Conservation (phyloP, 1,140 invertebrate genomes). For the Hetaerina americana region DNA sequence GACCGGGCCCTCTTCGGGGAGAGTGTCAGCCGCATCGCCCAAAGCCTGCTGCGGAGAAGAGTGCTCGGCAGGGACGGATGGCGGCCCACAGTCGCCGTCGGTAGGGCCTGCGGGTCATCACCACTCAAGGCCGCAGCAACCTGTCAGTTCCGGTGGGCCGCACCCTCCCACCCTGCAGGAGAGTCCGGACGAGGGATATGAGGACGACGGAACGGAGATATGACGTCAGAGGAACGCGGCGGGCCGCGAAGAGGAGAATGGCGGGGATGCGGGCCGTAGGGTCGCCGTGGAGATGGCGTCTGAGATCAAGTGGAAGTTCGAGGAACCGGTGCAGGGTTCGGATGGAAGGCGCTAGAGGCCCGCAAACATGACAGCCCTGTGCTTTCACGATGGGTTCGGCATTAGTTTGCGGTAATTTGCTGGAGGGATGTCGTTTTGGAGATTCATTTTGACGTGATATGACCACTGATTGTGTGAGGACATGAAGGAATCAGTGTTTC, state of each 20-base stretch:
- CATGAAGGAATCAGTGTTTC: neutral
- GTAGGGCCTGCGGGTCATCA: neutral
- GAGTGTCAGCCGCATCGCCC: neutral
- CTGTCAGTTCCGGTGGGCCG: neutral
- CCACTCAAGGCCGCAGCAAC: neutral
- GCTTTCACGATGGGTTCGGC: neutral
- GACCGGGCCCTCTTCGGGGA: neutral
- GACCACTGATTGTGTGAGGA: neutral
- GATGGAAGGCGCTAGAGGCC: neutral
- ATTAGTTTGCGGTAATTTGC: neutral
- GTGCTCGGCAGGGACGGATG: neutral
- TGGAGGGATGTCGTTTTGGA: neutral
- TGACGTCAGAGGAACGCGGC: slow-evolving; percentile 20
- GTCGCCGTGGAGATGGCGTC: neutral
- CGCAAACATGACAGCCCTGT: neutral
- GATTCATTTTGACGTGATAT: neutral
- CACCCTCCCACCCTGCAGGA: slow-evolving; percentile 29
- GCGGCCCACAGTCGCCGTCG: neutral
- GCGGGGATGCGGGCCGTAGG: neutral
- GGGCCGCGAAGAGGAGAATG: neutral
- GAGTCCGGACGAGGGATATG: slow-evolving; percentile 77
- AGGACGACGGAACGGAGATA: slow-evolving; percentile 49
- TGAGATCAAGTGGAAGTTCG: neutral
- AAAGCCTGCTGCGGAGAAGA: neutral
- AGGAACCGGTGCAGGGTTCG: neutral